phyloP scores from a whole-genome alignment of 1,140 invertebrate genomes.

The Hycleus phaleratus region DNA sequence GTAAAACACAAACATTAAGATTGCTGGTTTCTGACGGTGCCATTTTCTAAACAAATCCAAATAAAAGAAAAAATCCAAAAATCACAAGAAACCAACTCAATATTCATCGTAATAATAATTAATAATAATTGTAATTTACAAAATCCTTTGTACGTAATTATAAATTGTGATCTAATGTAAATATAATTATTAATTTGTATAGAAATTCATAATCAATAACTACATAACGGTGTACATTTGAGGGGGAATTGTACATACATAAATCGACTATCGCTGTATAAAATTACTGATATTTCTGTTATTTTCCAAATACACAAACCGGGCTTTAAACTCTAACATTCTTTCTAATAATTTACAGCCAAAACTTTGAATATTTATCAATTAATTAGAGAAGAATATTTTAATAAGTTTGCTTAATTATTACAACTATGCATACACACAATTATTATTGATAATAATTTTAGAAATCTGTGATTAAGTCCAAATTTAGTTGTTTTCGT shows the following conservation, averaged over 20 bases:
- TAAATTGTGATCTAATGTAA: conserved; percentile 38
- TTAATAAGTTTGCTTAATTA: neutral
- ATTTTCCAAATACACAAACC: conserved; percentile 9
- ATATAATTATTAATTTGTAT: conserved; percentile 21
- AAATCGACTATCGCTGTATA: conserved; percentile 18
- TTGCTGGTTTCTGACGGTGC: neutral
- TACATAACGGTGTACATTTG: conserved; percentile 21
- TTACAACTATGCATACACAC: neutral
- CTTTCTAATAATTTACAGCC: neutral
- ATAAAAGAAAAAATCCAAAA: no score
- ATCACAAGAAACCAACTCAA: no score
- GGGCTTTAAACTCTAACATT: neutral
- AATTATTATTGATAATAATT: conserved; percentile 7
- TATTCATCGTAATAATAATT: no score
- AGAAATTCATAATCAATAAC: conserved; percentile 3
- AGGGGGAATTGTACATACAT: conserved; percentile 3
- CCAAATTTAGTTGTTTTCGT: conserved; percentile 21
- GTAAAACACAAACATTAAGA: neutral
- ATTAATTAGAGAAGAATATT: neutral
- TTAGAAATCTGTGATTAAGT: conserved; percentile 35
- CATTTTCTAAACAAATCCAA: neutral
- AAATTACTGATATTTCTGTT: conserved; percentile 4
- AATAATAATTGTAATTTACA: no score
- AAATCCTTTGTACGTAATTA: conserved; percentile 32
- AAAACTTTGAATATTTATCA: neutral